phyloP scores from a whole-genome alignment of 92 coral and sea anemone species.

The Epizoanthus rinbou region DNA sequence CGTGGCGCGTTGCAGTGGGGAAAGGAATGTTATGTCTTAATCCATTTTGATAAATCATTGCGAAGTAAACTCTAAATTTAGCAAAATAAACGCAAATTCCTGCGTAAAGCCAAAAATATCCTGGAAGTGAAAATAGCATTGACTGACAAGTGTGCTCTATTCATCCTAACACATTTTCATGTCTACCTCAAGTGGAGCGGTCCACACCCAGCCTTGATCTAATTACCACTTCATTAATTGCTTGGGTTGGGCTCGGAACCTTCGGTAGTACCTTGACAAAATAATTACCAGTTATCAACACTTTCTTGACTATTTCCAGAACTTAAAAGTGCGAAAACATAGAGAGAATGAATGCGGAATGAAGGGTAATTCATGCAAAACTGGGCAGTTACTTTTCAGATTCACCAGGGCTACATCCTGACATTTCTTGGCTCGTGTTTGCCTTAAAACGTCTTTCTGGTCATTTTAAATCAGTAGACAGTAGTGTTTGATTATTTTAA shows the following conservation, averaged over 20 bases:
- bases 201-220: slow-evolving; percentile 38
- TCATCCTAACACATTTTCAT: not conserved
- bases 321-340: not conserved
- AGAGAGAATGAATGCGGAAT: not conserved
- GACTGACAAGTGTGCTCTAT: not conserved
- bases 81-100: slow-evolving; percentile 9
- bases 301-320: slow-evolving; percentile 35
- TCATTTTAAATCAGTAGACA: too few relatives aligned
- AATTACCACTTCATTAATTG: slow-evolving; percentile 49
- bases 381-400: too few relatives aligned
- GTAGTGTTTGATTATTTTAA: too few relatives aligned
- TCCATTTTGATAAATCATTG: slow-evolving; percentile 39
- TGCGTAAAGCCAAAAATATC: slow-evolving; percentile 29
- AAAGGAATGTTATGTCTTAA: not conserved
- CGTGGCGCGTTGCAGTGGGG: slow-evolving; percentile 10
- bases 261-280: slow-evolving; percentile 27
- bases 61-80: not conserved
- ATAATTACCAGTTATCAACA: slow-evolving; percentile 24
- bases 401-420: too few relatives aligned
- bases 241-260: slow-evolving; percentile 26
- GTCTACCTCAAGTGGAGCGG: not conserved
- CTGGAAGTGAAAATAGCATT: slow-evolving; percentile 8
- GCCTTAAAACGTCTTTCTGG: too few relatives aligned
- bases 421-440: too few relatives aligned
- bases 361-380: not conserved